Conservation (phyloP, 2,888 invertebrate species). For the Drosophila anomelani region DNA sequence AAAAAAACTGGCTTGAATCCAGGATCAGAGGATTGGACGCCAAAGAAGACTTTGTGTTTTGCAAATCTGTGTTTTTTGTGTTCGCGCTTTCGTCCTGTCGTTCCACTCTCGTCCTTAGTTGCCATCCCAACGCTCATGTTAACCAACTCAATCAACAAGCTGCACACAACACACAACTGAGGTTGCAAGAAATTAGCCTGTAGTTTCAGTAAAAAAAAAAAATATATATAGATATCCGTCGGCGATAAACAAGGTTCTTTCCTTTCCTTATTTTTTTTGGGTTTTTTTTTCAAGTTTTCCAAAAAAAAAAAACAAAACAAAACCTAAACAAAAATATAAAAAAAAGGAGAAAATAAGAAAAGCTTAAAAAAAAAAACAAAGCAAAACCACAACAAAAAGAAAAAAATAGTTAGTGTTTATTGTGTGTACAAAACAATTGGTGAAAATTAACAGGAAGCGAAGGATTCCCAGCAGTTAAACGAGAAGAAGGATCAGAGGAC, state of each 20-base stretch:
- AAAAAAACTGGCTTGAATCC: too few species aligned
- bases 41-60: slow-evolving; percentile 40
- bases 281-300: slow-evolving; percentile 35
- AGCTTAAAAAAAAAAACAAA: background rate
- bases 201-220: background rate
- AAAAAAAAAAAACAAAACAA: slow-evolving; percentile 2
- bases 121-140: slow-evolving; percentile 25
- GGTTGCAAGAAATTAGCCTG: slow-evolving; percentile 11
- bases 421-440: slow-evolving; percentile 19
- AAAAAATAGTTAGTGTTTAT: slow-evolving; percentile 8
- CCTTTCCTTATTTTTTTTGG: slow-evolving; percentile 10
- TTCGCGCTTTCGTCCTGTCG: slow-evolving; percentile 21
- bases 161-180: slow-evolving; percentile 11
- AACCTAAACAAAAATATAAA: background rate
- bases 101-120: slow-evolving; percentile 8
- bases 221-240: slow-evolving; percentile 27
- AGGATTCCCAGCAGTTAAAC: background rate
- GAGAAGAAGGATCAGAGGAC: background rate
- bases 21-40: slow-evolving; percentile 24
- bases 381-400: background rate
- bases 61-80: slow-evolving; percentile 37
- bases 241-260: slow-evolving; percentile 11
- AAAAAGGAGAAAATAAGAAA: background rate
- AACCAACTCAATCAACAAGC: slow-evolving; percentile 51
- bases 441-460: too few species aligned